phyloP scores from a whole-genome alignment of 1,140 invertebrate genomes.

The Branchinecta lindahli region DNA sequence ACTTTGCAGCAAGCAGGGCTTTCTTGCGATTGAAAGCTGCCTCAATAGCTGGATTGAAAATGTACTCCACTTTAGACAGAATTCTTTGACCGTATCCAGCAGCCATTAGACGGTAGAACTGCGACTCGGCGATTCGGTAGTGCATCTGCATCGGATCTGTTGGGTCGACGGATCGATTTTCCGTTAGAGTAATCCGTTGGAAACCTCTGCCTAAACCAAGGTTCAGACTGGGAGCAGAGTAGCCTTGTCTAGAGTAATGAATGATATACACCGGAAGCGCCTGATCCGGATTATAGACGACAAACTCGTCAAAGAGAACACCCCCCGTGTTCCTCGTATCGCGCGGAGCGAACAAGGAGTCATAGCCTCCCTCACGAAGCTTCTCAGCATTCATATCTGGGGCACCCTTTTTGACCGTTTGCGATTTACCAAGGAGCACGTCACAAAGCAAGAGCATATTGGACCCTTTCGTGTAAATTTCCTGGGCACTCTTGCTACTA shows the following conservation, averaged over 20 bases:
- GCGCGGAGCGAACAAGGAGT: slow-evolving; percentile 15
- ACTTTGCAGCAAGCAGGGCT: not conserved
- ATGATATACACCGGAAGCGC: slow-evolving; percentile 14
- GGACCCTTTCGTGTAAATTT: slow-evolving; percentile 17
- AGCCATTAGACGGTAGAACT: not conserved
- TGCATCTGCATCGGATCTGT: not conserved
- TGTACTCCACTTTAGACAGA: not conserved
- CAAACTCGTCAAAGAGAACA: slow-evolving; percentile 18
- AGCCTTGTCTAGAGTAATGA: not conserved
- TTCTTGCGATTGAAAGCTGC: not conserved
- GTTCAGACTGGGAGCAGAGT: not conserved
- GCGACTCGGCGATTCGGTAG: slow-evolving; percentile 15
- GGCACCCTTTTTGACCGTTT: not conserved
- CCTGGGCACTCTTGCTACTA: slow-evolving; percentile 18
- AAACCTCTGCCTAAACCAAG: not conserved
- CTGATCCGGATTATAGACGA: slow-evolving; percentile 13
- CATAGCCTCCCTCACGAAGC: not conserved
- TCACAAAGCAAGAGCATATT: slow-evolving; percentile 18
- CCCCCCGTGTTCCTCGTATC: slow-evolving; percentile 13
- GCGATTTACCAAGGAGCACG: slow-evolving; percentile 11
- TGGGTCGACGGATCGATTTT: slow-evolving; percentile 10
- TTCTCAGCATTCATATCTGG: slow-evolving; percentile 14
- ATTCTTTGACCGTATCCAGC: not conserved
- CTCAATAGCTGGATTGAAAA: not conserved
- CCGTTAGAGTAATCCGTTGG: not conserved